Conservation (phyloP, 2,113 vertebrate genomes). For the Lonchura striata region DNA sequence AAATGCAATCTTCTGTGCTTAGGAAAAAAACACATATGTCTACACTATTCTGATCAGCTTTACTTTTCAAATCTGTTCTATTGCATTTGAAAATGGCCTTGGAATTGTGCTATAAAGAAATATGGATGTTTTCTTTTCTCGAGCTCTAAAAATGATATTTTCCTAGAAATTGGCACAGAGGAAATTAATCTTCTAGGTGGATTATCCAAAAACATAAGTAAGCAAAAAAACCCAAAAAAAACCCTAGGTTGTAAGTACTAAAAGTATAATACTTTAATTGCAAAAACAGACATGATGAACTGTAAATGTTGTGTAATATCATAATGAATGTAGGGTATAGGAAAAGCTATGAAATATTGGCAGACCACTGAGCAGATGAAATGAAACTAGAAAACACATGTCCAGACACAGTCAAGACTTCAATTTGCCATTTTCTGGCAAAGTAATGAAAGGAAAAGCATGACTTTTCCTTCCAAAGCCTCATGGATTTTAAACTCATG, state of each 20-base stretch:
- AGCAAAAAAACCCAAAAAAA: rapidly evolving
- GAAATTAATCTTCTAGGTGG: neutral
- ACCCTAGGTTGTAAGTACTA: neutral
- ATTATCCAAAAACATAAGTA: neutral
- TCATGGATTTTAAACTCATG: neutral
- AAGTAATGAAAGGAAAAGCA: neutral
- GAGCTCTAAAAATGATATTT: neutral
- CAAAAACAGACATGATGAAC: neutral
- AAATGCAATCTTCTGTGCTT: neutral
- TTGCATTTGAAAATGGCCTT: neutral
- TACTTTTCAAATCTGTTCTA: neutral
- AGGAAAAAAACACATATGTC: neutral
- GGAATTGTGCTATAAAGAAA: neutral
- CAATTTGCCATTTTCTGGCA: neutral
- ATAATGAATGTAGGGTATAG: neutral
- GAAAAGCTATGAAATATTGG: neutral
- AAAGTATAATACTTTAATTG: neutral
- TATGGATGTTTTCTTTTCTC: neutral
- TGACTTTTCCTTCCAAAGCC: neutral
- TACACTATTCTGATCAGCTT: neutral
- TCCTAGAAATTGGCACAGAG: neutral
- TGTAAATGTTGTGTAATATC: neutral
- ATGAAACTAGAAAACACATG: neutral
- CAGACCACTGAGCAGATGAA: neutral
- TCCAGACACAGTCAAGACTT: neutral